Conservation (phyloP, 2,113 vertebrate genomes). For the Mirza zaza region DNA sequence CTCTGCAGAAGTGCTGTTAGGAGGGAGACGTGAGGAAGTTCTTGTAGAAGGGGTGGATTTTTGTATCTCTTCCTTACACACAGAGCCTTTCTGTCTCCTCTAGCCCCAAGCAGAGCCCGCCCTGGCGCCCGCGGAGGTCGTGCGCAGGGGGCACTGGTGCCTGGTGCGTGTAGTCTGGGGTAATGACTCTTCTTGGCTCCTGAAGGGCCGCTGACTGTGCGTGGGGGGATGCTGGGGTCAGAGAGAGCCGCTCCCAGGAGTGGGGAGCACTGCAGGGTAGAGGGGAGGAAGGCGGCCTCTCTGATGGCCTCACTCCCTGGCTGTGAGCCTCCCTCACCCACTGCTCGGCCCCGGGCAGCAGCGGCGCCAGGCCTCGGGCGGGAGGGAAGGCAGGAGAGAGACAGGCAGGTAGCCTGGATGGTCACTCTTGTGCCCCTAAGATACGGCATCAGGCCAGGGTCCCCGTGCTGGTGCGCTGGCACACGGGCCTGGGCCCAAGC, state of each 20-base stretch:
- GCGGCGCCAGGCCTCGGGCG: background rate
- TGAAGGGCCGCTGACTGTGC: background rate
- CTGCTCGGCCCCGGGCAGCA: background rate
- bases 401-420: background rate
- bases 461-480: background rate
- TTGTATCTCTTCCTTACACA: background rate
- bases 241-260: background rate
- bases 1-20: rapidly evolving
- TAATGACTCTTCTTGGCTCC: background rate
- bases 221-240: background rate
- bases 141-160: background rate
- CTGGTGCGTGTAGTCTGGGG: background rate
- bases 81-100: background rate
- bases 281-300: background rate
- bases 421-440: background rate
- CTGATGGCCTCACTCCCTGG: background rate
- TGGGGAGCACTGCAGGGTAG: background rate
- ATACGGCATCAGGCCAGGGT: rapidly evolving
- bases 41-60: background rate
- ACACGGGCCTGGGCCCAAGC: background rate
- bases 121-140: rapidly evolving
- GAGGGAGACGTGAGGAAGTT: too few relatives aligned
- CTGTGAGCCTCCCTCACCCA: background rate
- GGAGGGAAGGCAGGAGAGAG: too few relatives aligned
- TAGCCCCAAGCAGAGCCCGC: background rate